A percentile compares a stretch with the other conserved stretches of the same genome.
phyloP scores from a whole-genome alignment of 1,140 invertebrate species.

The Mya arenaria region DNA sequence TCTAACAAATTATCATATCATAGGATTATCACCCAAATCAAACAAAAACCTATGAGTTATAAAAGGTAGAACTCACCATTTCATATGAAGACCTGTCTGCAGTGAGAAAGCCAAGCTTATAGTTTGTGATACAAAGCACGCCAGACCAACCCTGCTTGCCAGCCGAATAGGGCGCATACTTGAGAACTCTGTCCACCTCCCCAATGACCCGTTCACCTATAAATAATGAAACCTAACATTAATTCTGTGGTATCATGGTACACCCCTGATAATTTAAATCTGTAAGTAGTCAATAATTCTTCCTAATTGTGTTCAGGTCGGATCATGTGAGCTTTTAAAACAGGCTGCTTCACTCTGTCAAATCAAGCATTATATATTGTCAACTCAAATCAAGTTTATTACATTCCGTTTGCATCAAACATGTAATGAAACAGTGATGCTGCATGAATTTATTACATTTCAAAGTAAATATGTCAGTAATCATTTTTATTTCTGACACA shows the following conservation, averaged over 20 bases:
- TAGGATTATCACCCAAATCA: too few species aligned
- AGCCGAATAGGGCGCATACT: slow-evolving; percentile 90
- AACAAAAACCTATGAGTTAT: not conserved
- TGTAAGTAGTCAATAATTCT: not conserved
- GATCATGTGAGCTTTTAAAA: not conserved
- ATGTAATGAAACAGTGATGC: too few species aligned
- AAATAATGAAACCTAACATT: slow-evolving; percentile 71
- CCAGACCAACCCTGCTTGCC: slow-evolving; percentile 89
- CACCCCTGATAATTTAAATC: not conserved
- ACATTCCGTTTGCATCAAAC: not conserved
- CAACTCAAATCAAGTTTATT: not conserved
- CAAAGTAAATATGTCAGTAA: too few species aligned
- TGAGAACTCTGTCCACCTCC: slow-evolving; percentile 89
- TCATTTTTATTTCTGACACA: too few species aligned
- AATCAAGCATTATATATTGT: not conserved
- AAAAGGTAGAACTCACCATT: slow-evolving; percentile 30
- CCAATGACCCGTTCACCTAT: slow-evolving; percentile 89
- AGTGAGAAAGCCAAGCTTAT: slow-evolving; percentile 92
- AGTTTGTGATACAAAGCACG: slow-evolving; percentile 91
- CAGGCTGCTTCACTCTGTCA: not conserved
- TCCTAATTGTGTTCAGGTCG: not conserved
- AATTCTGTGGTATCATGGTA: not conserved
- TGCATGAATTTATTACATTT: too few species aligned
- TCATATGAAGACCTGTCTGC: slow-evolving; percentile 82
- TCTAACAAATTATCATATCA: too few species aligned